Conservation (phyloP, 2,888 invertebrate species). For the Synanthedon tipuliformis region DNA sequence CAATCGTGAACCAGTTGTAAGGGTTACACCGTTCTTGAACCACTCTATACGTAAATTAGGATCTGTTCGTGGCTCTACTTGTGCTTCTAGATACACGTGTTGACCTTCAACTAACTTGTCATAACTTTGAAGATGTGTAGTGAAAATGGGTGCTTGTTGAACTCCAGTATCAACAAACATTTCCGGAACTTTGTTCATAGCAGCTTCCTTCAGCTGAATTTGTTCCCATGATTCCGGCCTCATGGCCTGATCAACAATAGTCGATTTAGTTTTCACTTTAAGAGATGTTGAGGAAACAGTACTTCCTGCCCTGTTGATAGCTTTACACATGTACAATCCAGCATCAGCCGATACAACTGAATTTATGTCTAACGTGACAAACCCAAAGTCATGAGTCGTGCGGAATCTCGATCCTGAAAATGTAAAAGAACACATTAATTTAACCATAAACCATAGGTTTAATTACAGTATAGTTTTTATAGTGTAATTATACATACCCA, state of each 20-base stretch:
- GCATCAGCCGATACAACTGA: constrained; percentile 90
- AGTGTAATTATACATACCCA: constrained; percentile 71
- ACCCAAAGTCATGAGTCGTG: constrained; percentile 93
- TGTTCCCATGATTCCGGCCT: constrained; percentile 94
- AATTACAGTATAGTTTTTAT: neutral
- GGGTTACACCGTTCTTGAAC: constrained; percentile 90
- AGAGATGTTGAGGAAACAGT: constrained; percentile 92
- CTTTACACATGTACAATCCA: constrained; percentile 94
- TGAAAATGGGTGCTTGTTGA: constrained; percentile 95
- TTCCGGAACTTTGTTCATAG: constrained; percentile 89
- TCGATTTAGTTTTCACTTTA: constrained; percentile 86
- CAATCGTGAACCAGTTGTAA: constrained; percentile 89
- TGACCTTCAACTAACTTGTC: constrained; percentile 89
- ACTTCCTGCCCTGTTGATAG: constrained; percentile 93
- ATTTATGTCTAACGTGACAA: constrained; percentile 91
- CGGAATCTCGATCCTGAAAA: constrained; percentile 83
- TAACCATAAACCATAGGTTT: neutral
- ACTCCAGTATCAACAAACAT: constrained; percentile 88
- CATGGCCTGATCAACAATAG: constrained; percentile 84
- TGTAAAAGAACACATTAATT: constrained; percentile 1
- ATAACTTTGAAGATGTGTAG: constrained; percentile 87
- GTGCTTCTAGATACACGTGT: constrained; percentile 87
- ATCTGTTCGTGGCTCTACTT: constrained; percentile 91
- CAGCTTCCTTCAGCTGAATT: constrained; percentile 90
- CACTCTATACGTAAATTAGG: constrained; percentile 89